Base-by-base conservation (phyloP, 1,140 invertebrate genomes). In the Apis florea region DNA sequence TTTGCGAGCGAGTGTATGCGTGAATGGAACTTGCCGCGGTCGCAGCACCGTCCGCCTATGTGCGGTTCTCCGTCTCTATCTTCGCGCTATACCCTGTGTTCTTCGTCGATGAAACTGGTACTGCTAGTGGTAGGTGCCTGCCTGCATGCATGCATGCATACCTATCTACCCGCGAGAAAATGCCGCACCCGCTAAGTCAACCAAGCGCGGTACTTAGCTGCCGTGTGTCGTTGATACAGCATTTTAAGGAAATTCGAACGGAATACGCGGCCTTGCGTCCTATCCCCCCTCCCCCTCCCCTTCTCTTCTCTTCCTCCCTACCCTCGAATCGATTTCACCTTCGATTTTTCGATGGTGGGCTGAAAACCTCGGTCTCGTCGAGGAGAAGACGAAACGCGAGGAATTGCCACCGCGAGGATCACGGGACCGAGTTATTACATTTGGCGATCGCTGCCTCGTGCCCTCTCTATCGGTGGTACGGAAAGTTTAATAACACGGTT, bases 1-100 rank as follows among this genome's bases (percentile, higher is more conserved):
- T 94, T 94, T 94, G 93, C 93, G 88, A 93, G 91, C 89, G 88
- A 89, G 92, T 93, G 90, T 93, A 94, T 94, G 93, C 93, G 93
- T 94, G 92, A 94, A 94, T 94, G 92, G 92, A 93, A 94, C 92
- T 94, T 93, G 92, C 89, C 90, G 92, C 91, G 83, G 85, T 85
- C 87, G 87, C 89, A 82, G 87, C 89, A 82, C 68, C 84, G 82
- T 75, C 71, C 81, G 83, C 79, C 79, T 83, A 75, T 79, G 47
- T 83, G 56, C 75, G 49, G 31, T 47, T 66, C 54, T 61, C 6
- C 31, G 31, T 40, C 21, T 72, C 21, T 69, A 63, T 75, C 49
- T 83, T 21, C 66, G 69, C 75, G 87, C 87, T 79, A 83, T 5
- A n/a, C 64, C 83, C 83, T 82, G 80, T 70, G 66, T 49, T 69